Evolutionary conservation across 1,140 invertebrate genomes (phyloP).

Genomic region (Caenorhabditis latens): DNA sequence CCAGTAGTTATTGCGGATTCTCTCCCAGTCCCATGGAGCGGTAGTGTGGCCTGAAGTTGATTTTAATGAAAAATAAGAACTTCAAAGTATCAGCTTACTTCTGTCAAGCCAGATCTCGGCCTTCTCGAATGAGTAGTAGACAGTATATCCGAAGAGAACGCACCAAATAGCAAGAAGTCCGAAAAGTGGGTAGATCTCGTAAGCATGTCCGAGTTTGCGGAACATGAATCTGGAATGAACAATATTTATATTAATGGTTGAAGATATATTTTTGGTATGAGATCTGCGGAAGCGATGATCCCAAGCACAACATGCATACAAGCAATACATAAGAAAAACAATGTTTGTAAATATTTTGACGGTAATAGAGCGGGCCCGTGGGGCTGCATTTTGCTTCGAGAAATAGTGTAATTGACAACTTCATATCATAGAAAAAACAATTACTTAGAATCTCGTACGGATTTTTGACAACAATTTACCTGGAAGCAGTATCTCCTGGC

Average conservation of each 20-base stretch:
- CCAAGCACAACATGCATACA: too few relatives aligned
- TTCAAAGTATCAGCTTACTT: slow-evolving; percentile 60
- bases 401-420: too few relatives aligned
- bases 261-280: too few relatives aligned
- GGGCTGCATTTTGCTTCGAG: too few relatives aligned
- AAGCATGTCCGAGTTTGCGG: slow-evolving; percentile 71
- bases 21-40: slow-evolving; percentile 69
- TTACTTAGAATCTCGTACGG: too few relatives aligned
- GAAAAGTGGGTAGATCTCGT: slow-evolving; percentile 73
- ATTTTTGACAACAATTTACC: slow-evolving; percentile 60
- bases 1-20: slow-evolving; percentile 68
- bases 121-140: slow-evolving; percentile 72
- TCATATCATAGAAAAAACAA: too few relatives aligned
- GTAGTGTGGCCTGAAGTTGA: slow-evolving; percentile 42
- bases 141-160: slow-evolving; percentile 71
- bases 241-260: background rate
- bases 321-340: background rate
- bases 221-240: slow-evolving; percentile 69
- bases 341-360: background rate
- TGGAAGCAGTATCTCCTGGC: slow-evolving; percentile 70
- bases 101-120: slow-evolving; percentile 73
- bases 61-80: background rate
- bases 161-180: slow-evolving; percentile 69
- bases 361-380: too few relatives aligned
- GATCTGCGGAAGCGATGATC: too few relatives aligned